These are phyloP conservation scores for Arrhamphus sclerolepis DNA, from an alignment of 2,797 vertebrate species.

Conservation along the genomic window DNA sequence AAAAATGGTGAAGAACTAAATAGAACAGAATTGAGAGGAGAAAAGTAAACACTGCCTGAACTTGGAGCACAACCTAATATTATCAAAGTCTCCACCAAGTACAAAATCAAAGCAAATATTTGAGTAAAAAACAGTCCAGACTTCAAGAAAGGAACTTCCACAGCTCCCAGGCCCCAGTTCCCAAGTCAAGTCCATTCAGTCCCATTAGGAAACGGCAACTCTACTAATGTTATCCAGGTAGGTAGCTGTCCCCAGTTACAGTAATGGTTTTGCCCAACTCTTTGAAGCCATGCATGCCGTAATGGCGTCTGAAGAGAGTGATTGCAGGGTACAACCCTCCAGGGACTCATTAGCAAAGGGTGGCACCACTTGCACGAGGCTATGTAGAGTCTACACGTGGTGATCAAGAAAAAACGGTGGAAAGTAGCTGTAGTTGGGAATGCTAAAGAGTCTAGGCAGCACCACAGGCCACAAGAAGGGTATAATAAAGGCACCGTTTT, in stretches of 20 bases:
- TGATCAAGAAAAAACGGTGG: slow-evolving; percentile 52
- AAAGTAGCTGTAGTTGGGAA: slow-evolving; percentile 21
- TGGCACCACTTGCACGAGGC: slow-evolving; percentile 64
- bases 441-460: slow-evolving; percentile 48
- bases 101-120: slow-evolving; percentile 69
- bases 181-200: slow-evolving; percentile 49
- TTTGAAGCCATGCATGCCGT: slow-evolving; percentile 70
- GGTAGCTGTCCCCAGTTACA: slow-evolving; percentile 65
- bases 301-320: slow-evolving; percentile 70
- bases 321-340: slow-evolving; percentile 62
- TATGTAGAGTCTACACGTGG: slow-evolving; percentile 14
- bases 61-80: slow-evolving; percentile 39
- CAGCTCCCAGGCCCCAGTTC: slow-evolving; percentile 51
- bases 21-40: slow-evolving; percentile 25
- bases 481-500: slow-evolving; percentile 43
- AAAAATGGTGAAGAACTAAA: slow-evolving; percentile 45
- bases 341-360: slow-evolving; percentile 76
- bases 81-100: slow-evolving; percentile 52
- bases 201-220: slow-evolving; percentile 61
- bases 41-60: slow-evolving; percentile 60
- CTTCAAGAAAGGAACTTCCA: slow-evolving; percentile 48
- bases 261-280: slow-evolving; percentile 56
- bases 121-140: slow-evolving; percentile 46
- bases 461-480: slow-evolving; percentile 40
- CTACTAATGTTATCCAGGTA: slow-evolving; percentile 59